Conservation (phyloP, 2,797 vertebrate genomes). For the Darevskia mixta region DNA sequence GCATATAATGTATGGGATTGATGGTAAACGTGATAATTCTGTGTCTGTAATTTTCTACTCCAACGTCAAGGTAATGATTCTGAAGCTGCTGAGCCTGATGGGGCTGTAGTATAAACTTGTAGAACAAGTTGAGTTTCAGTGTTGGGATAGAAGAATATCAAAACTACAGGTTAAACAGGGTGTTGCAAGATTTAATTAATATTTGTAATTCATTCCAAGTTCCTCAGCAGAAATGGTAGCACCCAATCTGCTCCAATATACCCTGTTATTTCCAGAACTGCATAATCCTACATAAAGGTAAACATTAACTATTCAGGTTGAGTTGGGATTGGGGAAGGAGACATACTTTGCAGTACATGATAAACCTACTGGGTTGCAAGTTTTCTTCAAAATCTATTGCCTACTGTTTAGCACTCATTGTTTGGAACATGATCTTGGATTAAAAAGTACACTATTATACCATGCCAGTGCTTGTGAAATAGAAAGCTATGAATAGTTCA, state of each 20-base stretch:
- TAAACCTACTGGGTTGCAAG: not conserved
- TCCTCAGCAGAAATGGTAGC: constrained; percentile 64
- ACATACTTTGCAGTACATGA: constrained; percentile 11
- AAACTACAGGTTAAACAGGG: constrained; percentile 72
- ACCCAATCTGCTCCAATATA: constrained; percentile 66
- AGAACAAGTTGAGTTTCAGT: constrained; percentile 75
- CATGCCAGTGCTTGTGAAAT: not conserved
- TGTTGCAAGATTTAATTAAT: constrained; percentile 76
- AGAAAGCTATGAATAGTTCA: not conserved
- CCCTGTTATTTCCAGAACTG: constrained; percentile 55
- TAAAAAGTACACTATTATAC: not conserved
- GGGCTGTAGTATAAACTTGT: constrained; percentile 67
- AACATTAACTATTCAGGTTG: not conserved
- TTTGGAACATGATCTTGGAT: not conserved
- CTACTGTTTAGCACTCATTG: not conserved
- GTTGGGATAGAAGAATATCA: constrained; percentile 75
- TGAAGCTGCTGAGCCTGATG: constrained; percentile 72
- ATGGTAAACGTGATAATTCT: constrained; percentile 58
- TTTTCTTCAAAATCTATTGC: not conserved
- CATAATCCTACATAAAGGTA: constrained; percentile 37
- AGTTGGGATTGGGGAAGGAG: not conserved
- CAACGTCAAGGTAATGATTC: constrained; percentile 60
- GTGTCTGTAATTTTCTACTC: constrained; percentile 72
- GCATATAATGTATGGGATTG: not conserved
- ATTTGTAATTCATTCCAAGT: constrained; percentile 68